Base-by-base conservation (phyloP, 2,797 vertebrate genomes). In the Acipenser oxyrinchus region DNA sequence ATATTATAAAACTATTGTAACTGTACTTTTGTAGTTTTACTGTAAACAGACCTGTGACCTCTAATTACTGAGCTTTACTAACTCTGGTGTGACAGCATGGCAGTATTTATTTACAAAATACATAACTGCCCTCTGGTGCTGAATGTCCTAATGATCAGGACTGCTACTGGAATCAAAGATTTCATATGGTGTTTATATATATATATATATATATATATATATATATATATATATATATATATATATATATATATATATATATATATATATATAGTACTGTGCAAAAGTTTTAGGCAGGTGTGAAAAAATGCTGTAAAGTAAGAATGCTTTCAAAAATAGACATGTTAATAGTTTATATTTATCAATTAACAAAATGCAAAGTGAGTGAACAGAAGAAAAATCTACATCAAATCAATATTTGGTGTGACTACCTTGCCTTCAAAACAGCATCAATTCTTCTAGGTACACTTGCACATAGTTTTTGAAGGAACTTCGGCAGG, bases 41-140 rank as follows among this genome's bases (percentile, higher is more conserved):
- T 79, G 53, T 55, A 70, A 76, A 80, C 72, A 81, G 80, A 76
- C 79, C 68, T 76, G 77, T 79, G 77, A 77, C 71, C 68, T 83
- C 78, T 80, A 72, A 78, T 79, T 79, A 81, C 74, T 72, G 74
- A 86, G 83, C 82, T 89, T 87, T 88, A 87, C 78, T 75, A 55
- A 65, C 13, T 62, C 67, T 69, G 69, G 72, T 83, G 73, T 83
- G 81, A 86, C 86, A 87, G 77, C 81, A 86, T 83, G 84, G 84
- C 84, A 87, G 83, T 87, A 82, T 88, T 86, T 88, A 84, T 88
- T 87, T 87, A 72, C 77, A 83, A 83, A 74, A 83, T 74, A 80
- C 77, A 83, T 82, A 37, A 79, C 81, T 86, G 82, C 81, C 86
- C 81, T 89, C 86, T 93, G 96, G 95, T 99, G 95, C 96, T 98